These are phyloP conservation scores for Eudemis profundana DNA, from an alignment of 2,888 invertebrate species.

Conservation along the genomic window DNA sequence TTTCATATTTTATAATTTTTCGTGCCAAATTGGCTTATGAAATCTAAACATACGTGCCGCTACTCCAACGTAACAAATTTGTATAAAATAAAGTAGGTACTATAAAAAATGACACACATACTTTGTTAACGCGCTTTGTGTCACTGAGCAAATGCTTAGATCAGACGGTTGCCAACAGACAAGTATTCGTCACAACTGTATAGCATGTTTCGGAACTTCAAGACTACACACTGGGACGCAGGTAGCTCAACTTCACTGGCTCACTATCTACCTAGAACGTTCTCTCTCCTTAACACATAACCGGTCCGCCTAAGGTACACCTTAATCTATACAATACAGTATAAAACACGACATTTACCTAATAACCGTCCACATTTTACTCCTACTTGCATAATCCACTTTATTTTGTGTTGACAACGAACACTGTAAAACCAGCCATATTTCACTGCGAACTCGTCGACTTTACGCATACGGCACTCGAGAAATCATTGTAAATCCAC, in stretches of 20 bases:
- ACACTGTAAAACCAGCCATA: conserved; percentile 75
- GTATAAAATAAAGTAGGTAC: conserved; percentile 1
- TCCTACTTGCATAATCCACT: conserved; percentile 83
- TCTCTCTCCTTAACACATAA: conserved; percentile 49
- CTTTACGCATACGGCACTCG: conserved; percentile 40
- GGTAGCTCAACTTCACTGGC: conserved; percentile 26
- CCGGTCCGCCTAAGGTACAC: conserved; percentile 37
- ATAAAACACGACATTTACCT: conserved; percentile 71
- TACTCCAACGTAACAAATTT: not conserved
- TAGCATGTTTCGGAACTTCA: conserved; percentile 21
- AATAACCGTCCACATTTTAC: conserved; percentile 78
- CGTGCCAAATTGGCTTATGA: conserved; percentile 9
- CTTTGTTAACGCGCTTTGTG: conserved; percentile 10
- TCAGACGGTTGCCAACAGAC: conserved; percentile 4
- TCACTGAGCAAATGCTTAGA: conserved; percentile 6
- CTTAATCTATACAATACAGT: conserved; percentile 49
- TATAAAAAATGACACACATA: not conserved
- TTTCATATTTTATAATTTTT: not conserved
- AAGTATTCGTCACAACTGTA: conserved; percentile 22
- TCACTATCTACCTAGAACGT: conserved; percentile 46
- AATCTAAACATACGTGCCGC: not conserved
- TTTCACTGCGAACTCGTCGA: conserved; percentile 59
- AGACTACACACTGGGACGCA: conserved; percentile 3
- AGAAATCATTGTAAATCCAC: conserved; percentile 61
- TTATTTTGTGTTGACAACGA: conserved; percentile 82